These are phyloP conservation scores for Bembecia ichneumoniformis DNA, from an alignment of 2,888 invertebrate species.

Conservation along the genomic window DNA sequence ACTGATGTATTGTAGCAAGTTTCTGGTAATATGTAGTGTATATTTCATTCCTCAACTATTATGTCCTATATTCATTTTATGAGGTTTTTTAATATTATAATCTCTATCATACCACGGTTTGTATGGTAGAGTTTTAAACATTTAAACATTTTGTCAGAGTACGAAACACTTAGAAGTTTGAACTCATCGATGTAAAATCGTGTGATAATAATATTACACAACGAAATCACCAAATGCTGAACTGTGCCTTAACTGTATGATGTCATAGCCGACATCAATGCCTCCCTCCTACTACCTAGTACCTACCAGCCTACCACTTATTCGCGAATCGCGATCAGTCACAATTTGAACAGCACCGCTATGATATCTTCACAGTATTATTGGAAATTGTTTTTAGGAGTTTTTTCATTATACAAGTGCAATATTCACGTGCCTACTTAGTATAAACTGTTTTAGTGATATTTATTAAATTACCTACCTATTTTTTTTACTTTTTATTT, in stretches of 20 bases:
- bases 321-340: conserved; percentile 23
- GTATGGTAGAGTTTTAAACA: no score
- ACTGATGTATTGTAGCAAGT: no score
- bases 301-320: background rate
- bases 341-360: conserved; percentile 36
- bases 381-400: conserved; percentile 19
- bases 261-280: conserved; percentile 26
- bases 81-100: no score
- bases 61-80: no score
- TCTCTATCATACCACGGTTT: no score
- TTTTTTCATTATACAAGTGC: conserved; percentile 45
- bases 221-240: background rate
- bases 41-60: no score
- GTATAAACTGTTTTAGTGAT: conserved; percentile 10
- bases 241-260: conserved; percentile 31
- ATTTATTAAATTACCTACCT: conserved; percentile 5
- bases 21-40: no score
- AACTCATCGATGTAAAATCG: no score
- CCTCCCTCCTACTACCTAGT: background rate
- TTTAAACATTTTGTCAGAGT: no score
- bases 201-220: no score
- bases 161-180: no score
- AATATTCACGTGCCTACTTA: conserved; percentile 49
- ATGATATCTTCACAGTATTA: conserved; percentile 46
- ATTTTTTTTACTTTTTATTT: conserved; percentile 19